Evolutionary conservation across 37 sponge, comb jelly and placozoan species (phyloP), one percentile per base, ranked within the genome.

Genomic region (Oopsacas minuta): DNA sequence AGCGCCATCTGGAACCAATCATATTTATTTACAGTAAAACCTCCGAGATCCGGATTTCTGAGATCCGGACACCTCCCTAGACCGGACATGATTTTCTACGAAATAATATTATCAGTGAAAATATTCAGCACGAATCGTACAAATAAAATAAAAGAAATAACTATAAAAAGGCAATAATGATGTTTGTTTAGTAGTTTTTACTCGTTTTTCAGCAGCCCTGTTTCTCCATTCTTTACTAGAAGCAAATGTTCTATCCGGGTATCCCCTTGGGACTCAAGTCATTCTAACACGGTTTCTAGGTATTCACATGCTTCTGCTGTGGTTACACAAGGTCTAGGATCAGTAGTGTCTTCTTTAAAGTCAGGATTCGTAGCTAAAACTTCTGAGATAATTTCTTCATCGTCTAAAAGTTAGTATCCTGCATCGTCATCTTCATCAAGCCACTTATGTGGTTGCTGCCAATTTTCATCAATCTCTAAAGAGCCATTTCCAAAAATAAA

Each of bases 371-470:
- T n/a, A n/a, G n/a, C n/a, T n/a, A n/a, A n/a, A n/a, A n/a, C n/a
- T n/a, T n/a, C n/a, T n/a, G n/a, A 81, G 12, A 86, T 81, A 83
- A 86, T 86, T 39, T 86, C 86, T 12, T 83, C 37, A 38, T 86
- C 82, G 35, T 83, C 34, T 20, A 86, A 35, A 36, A 82, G 17
- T 38, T 86, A 82, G 38, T 86, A 39, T 25, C 83, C 86, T 39
- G 86, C 52, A 17, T 86, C 86, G 23, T 82, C 37, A 28, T 81
- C 82, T 38, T 30, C 86, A 34, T 25, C 82, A 30, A 39, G 15
- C 35, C 69, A 37, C 82, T 36, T 37, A 17, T n/a, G 61, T 81
- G 35, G 25, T 28, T n/a, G 36, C 23, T 85, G 36, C 81, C 35
- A 36, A n/a, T n/a, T n/a, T 12, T 85, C 86, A 17, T 34, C 36